Percentiles rank a stretch among this genome's conserved stretches.
These are phyloP conservation scores for Ctenomys sociabilis DNA, from an alignment of 2,113 vertebrate genomes.

Conservation along the genomic window DNA sequence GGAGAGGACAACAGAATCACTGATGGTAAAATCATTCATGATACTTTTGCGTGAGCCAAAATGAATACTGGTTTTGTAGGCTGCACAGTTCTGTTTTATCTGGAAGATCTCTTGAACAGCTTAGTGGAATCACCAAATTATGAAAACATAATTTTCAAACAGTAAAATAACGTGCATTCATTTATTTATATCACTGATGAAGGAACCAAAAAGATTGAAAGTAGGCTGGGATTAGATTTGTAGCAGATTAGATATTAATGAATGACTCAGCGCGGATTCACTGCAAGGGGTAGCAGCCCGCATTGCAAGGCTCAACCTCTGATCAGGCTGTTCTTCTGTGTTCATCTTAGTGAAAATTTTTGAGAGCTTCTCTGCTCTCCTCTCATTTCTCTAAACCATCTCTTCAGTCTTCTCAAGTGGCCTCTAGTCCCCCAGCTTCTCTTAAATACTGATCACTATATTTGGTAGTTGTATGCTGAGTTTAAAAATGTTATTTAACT, in stretches of 20 bases:
- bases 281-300: not conserved
- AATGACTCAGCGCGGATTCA: not conserved
- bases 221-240: not conserved
- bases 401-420: not conserved
- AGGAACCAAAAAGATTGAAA: not conserved
- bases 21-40: not conserved
- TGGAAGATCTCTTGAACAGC: not conserved
- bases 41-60: not conserved
- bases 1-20: not conserved
- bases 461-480: not conserved
- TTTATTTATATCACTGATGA: not conserved
- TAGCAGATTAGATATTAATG: not conserved
- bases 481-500: not conserved
- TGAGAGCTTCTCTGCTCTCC: too few relatives aligned
- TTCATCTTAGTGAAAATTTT: not conserved
- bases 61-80: not conserved
- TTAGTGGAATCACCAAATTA: not conserved
- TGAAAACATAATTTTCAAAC: constrained; percentile 28
- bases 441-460: not conserved
- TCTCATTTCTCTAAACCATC: not conserved
- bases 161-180: not conserved
- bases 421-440: not conserved
- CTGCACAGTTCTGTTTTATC: not conserved
- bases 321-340: not conserved
- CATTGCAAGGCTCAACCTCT: not conserved